These are phyloP conservation scores for Eupeodes luniger DNA, from an alignment of 2,888 invertebrate species.

Conservation along the genomic window DNA sequence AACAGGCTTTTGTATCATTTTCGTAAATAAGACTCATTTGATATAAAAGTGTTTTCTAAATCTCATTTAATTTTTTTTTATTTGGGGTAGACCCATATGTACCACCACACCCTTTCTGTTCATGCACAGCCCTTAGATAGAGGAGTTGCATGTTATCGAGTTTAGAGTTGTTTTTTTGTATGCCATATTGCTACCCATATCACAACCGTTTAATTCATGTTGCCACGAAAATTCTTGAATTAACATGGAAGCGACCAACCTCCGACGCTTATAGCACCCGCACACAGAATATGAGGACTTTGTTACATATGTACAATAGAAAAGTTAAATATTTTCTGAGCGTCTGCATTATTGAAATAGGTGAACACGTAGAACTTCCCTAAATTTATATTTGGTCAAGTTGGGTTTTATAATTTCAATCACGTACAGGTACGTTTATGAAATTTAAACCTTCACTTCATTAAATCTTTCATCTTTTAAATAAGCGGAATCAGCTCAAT, in stretches of 20 bases:
- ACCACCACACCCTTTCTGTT: background rate
- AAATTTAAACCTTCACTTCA: conserved; percentile 76
- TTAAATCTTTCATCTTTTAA: conserved; percentile 65
- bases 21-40: conserved; percentile 70
- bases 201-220: conserved; percentile 61
- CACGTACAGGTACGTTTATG: conserved; percentile 58
- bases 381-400: conserved; percentile 73
- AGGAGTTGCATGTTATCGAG: conserved; percentile 43
- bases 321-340: conserved; percentile 67
- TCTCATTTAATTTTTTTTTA: conserved; percentile 27
- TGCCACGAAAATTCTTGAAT: conserved; percentile 70
- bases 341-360: conserved; percentile 59
- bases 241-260: conserved; percentile 72
- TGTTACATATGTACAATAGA: conserved; percentile 42
- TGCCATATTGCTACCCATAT: conserved; percentile 37
- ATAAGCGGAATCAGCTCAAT: conserved; percentile 44
- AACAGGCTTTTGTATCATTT: conserved; percentile 72
- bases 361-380: conserved; percentile 69
- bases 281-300: conserved; percentile 21
- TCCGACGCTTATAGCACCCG: conserved; percentile 47
- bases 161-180: conserved; percentile 42
- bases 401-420: conserved; percentile 73
- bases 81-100: conserved; percentile 43
- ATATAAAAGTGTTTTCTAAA: conserved; percentile 70
- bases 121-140: background rate